These are phyloP conservation scores for Tachyglossus aculeatus DNA, from an alignment of 2,797 vertebrate species.

Conservation along the genomic window DNA sequence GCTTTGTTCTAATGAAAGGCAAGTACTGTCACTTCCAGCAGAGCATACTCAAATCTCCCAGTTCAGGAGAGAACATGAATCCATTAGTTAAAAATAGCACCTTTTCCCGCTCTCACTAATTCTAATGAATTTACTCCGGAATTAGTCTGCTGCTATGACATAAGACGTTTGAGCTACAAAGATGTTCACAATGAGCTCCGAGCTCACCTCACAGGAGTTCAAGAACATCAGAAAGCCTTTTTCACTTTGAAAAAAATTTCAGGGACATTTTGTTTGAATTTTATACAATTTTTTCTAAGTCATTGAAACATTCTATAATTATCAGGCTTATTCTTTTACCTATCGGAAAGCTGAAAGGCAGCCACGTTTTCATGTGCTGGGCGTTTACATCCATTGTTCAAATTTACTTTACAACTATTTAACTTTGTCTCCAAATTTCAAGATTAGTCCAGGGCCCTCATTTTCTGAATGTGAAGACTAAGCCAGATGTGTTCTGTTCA, in stretches of 20 bases:
- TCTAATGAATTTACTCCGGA: slow-evolving; percentile 66
- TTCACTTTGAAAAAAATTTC: background rate
- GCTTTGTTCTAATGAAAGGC: no score
- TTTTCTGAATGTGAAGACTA: background rate
- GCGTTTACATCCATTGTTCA: background rate
- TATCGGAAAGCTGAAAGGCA: no score
- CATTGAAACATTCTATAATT: no score
- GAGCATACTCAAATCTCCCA: slow-evolving; percentile 47
- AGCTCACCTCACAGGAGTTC: slow-evolving; percentile 35
- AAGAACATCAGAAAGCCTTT: slow-evolving; percentile 22
- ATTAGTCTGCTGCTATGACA: slow-evolving; percentile 61
- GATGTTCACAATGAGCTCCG: slow-evolving; percentile 35
- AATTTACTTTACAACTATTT: background rate
- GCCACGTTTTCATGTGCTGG: no score
- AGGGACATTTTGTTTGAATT: background rate
- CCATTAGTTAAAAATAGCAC: slow-evolving; percentile 63
- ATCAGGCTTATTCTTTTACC: no score
- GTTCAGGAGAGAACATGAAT: slow-evolving; percentile 58
- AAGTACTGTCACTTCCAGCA: slow-evolving; percentile 57
- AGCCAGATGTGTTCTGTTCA: background rate
- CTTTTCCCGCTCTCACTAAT: slow-evolving; percentile 50
- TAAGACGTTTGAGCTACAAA: slow-evolving; percentile 53
- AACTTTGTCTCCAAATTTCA: background rate
- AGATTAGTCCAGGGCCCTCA: slow-evolving; percentile 5
- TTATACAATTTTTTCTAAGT: no score